Conservation (phyloP, 2,113 vertebrate species). For the Anolis carolinensis region DNA sequence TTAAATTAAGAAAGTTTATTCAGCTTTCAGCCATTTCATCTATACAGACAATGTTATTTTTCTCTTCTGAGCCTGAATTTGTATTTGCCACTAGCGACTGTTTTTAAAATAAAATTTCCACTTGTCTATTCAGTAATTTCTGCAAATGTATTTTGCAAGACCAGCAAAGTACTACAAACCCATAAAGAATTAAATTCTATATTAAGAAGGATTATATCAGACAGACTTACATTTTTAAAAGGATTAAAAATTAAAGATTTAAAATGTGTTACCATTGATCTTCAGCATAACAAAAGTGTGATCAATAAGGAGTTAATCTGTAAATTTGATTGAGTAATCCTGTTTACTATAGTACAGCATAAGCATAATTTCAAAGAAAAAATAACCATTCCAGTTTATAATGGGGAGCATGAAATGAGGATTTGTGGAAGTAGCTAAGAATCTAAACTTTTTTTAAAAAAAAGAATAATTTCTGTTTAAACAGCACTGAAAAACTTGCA, state of each 20-base stretch:
- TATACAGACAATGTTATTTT: not conserved
- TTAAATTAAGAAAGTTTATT: not conserved
- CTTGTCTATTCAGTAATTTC: conserved; percentile 30
- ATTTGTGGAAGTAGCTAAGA: not conserved
- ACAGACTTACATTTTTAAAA: conserved; percentile 83
- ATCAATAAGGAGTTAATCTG: conserved; percentile 90
- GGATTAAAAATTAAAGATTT: conserved; percentile 82
- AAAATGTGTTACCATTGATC: conserved; percentile 92
- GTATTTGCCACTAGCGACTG: conserved; percentile 9
- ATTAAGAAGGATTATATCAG: conserved; percentile 70
- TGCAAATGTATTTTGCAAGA: conserved; percentile 26
- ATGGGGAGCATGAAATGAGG: not conserved
- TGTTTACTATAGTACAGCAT: conserved; percentile 79
- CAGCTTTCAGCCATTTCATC: conserved; percentile 14
- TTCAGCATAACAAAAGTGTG: conserved; percentile 69
- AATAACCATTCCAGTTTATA: conserved; percentile 42
- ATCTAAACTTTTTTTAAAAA: not conserved
- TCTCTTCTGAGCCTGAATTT: not conserved
- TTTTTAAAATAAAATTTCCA: not conserved
- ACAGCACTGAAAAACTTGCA: not conserved
- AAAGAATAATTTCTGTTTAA: not conserved
- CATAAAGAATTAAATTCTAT: conserved; percentile 57
- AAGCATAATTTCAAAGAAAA: conserved; percentile 79
- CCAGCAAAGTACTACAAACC: conserved; percentile 42
- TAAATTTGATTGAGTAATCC: conserved; percentile 94